Conservation (phyloP, 1,140 invertebrate genomes). For the Himalopsyche phryganea region DNA sequence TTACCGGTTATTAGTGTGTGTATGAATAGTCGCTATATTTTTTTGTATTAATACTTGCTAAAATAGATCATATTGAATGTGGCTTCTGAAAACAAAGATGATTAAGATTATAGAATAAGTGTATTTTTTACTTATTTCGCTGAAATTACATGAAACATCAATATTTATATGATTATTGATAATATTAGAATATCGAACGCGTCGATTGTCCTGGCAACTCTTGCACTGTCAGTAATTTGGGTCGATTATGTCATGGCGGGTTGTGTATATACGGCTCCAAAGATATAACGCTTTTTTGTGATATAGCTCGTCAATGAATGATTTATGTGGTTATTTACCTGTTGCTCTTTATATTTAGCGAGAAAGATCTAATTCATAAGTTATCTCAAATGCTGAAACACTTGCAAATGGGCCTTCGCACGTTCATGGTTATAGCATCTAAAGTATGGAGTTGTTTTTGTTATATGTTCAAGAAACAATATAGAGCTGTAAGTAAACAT, state of each 20-base stretch:
- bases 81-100: too few relatives aligned
- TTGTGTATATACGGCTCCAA: slow-evolving; percentile 50
- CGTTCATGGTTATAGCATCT: slow-evolving; percentile 89
- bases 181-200: too few relatives aligned
- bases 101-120: too few relatives aligned
- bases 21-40: too few relatives aligned
- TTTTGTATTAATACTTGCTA: too few relatives aligned
- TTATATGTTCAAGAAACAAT: slow-evolving; percentile 94
- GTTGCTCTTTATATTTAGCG: slow-evolving; percentile 44
- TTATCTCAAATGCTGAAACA: slow-evolving; percentile 84
- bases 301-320: slow-evolving; percentile 53
- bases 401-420: slow-evolving; percentile 95
- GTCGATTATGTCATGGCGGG: slow-evolving; percentile 57
- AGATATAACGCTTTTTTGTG: slow-evolving; percentile 48
- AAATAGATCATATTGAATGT: too few relatives aligned
- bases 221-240: slow-evolving; percentile 38
- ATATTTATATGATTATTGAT: too few relatives aligned
- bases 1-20: too few relatives aligned
- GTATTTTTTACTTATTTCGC: too few relatives aligned
- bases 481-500: slow-evolving; percentile 83
- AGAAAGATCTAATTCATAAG: slow-evolving; percentile 46
- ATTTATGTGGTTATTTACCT: slow-evolving; percentile 44
- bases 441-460: slow-evolving; percentile 97
- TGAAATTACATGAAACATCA: too few relatives aligned
- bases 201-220: too few relatives aligned